phyloP scores from a whole-genome alignment of 2,113 vertebrate genomes.

The Nipponia nippon region DNA sequence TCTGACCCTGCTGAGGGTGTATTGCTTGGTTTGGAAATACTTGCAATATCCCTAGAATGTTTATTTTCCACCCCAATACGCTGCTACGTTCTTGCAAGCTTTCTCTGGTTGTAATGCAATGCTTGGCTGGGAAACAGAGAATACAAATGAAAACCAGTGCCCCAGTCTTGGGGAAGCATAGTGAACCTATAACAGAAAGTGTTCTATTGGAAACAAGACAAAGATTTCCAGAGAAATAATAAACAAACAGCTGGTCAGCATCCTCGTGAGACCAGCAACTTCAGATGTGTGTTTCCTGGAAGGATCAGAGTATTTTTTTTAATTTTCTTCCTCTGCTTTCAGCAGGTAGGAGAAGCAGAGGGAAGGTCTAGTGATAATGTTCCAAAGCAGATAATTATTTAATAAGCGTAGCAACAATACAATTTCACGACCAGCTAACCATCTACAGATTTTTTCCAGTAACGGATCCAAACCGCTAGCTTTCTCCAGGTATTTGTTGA shows the following conservation, averaged over 20 bases:
- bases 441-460: not conserved
- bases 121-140: constrained; percentile 36
- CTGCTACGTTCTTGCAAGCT: constrained; percentile 5
- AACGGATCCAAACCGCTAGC: not conserved
- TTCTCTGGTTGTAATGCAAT: constrained; percentile 5
- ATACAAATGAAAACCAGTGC: constrained; percentile 18
- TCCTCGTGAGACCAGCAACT: not conserved
- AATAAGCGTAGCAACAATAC: not conserved
- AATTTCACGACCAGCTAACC: not conserved
- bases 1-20: constrained; percentile 4
- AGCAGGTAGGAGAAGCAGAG: constrained; percentile 19
- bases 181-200: not conserved
- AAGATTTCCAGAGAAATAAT: constrained; percentile 41
- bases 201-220: constrained; percentile 35
- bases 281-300: constrained; percentile 13
- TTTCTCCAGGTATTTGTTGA: not conserved
- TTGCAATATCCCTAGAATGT: not conserved
- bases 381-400: not conserved
- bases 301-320: not conserved
- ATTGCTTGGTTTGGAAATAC: constrained; percentile 54
- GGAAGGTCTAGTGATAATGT: not conserved
- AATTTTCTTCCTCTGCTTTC: not conserved
- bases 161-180: not conserved
- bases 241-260: constrained; percentile 41
- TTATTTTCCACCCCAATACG: constrained; percentile 32